These are phyloP conservation scores for Odontamblyopus rebecca DNA, from an alignment of 2,797 vertebrate species.

Conservation along the genomic window DNA sequence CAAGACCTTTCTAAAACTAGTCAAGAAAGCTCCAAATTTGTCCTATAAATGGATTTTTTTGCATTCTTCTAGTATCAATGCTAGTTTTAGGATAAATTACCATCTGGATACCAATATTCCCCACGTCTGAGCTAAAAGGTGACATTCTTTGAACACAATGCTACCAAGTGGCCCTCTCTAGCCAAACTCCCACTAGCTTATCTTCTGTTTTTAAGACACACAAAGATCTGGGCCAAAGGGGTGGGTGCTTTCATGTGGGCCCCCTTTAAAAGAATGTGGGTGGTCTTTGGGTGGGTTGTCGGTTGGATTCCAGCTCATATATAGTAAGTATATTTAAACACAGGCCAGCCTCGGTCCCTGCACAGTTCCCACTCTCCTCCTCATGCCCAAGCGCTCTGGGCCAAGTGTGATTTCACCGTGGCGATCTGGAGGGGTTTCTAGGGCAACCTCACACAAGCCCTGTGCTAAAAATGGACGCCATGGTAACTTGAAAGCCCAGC, in stretches of 20 bases:
- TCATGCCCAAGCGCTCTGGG: slow-evolving; percentile 44
- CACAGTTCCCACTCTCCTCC: slow-evolving; percentile 45
- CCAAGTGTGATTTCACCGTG: slow-evolving; percentile 76
- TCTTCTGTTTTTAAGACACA: slow-evolving; percentile 47
- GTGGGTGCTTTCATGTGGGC: slow-evolving; percentile 62
- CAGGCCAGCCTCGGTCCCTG: slow-evolving; percentile 33
- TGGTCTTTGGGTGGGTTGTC: slow-evolving; percentile 55
- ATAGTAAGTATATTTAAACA: slow-evolving; percentile 24
- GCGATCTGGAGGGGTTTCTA: slow-evolving; percentile 76
- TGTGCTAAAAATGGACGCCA: slow-evolving; percentile 79
- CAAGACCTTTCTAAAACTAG: too few species aligned
- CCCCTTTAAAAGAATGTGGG: slow-evolving; percentile 54
- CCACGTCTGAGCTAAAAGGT: background rate
- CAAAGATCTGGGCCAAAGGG: slow-evolving; percentile 38
- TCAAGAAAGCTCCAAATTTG: too few species aligned
- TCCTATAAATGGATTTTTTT: too few species aligned
- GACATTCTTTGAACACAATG: background rate
- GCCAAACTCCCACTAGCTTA: slow-evolving; percentile 34
- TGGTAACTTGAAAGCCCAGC: slow-evolving; percentile 77
- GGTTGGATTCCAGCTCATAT: slow-evolving; percentile 52
- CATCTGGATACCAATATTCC: too few species aligned
- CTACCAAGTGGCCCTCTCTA: slow-evolving; percentile 34
- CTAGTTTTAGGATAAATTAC: too few species aligned
- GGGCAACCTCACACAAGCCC: slow-evolving; percentile 78
- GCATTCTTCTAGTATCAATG: too few species aligned